A percentile compares a stretch with the other conserved stretches of the same genome.
These are phyloP conservation scores for Elachura formosa DNA, from an alignment of 2,113 vertebrate genomes.

Conservation along the genomic window DNA sequence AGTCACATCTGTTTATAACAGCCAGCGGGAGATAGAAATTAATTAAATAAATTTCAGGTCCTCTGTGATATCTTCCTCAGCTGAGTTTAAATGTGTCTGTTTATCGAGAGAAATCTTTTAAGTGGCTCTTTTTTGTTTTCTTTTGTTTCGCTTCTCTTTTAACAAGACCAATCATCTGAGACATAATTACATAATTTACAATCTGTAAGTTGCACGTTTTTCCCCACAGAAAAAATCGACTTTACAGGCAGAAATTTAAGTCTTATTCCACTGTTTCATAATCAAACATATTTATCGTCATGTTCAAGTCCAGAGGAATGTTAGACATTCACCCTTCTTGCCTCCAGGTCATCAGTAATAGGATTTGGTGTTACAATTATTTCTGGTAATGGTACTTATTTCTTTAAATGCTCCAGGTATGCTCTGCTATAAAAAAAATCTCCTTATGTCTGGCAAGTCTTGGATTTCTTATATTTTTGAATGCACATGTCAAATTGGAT, in stretches of 20 bases:
- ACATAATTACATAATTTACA: not conserved
- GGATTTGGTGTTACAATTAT: not conserved
- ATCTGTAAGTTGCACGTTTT: not conserved
- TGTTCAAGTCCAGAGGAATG: not conserved
- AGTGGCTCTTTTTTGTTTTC: not conserved
- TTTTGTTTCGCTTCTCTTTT: not conserved
- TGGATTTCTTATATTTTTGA: not conserved
- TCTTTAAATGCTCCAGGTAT: not conserved
- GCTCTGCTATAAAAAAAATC: not conserved
- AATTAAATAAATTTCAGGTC: not conserved
- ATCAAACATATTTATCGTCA: not conserved
- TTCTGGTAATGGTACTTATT: not conserved
- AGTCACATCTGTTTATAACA: not conserved
- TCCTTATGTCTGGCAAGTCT: not conserved
- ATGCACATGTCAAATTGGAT: not conserved
- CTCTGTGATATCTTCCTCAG: not conserved
- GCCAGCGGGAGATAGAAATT: not conserved
- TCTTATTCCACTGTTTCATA: not conserved
- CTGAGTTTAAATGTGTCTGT: not conserved
- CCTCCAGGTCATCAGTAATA: not conserved
- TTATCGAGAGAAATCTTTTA: not conserved
- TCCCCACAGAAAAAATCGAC: not conserved
- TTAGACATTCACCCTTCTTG: not conserved
- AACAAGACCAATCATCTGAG: not conserved
- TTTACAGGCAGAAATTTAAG: not conserved